Base-by-base conservation (phyloP, 2,888 invertebrate species). In the Theretra japonica region DNA sequence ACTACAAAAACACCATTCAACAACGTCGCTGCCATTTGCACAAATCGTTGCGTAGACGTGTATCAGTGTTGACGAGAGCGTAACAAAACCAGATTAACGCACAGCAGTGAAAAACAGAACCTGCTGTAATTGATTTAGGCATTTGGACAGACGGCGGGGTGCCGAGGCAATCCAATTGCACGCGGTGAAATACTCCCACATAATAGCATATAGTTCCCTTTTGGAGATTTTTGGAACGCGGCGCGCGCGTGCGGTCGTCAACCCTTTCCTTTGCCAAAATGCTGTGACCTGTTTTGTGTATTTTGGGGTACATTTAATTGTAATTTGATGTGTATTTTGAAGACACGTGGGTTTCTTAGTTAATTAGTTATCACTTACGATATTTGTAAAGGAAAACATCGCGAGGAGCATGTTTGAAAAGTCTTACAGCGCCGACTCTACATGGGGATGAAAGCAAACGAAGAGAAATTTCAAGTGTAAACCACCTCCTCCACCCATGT, bases 101-200 rank as follows among this genome's bases (percentile, higher is more conserved):
- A 53, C 53, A 65, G 62, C 33, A 41, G 15, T 48, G 48, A 65
- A 65, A 65, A 65, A 65, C 65, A 65, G 48, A 21, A 17, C 41
- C 62, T n/a, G 41, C 65, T 23, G 41, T 65, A 65, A 65, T 65
- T 65, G 65, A 65, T 65, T 65, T 65, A 48, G 65, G 48, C 65
- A 65, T 65, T 65, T 65, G 65, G 65, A 65, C 48, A 62, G 65
- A 65, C 65, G 33, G 62, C 62, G 11, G 28, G 65, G 41, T 48
- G 48, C 65, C 41, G 48, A 53, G 65, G 23, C 65, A 65, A 65
- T 48, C 48, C 65, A 65, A 65, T 65, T 65, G 41, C 65, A 65
- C 65, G 48, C 23, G 15, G 48, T 48, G 65, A 25, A 33, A 65
- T 65, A 65, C 17, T 48, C 1, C 65, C 11, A 62, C 62, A 65